Conservation (phyloP, 2,888 invertebrate genomes). For the Eucriotettix oculatus region DNA sequence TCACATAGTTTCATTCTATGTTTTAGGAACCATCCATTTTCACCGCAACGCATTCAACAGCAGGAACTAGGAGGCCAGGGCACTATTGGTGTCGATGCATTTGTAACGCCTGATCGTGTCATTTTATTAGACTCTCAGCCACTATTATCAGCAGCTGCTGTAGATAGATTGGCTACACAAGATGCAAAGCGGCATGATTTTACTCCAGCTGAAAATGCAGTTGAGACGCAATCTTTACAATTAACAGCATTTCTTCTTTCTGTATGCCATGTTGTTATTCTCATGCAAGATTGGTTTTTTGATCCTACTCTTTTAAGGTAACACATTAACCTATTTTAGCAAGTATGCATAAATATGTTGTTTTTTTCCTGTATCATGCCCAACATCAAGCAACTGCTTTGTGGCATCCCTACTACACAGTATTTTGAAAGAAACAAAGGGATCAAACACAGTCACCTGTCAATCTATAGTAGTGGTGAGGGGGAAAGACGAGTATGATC, state of each 20-base stretch:
- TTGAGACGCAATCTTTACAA: conserved; percentile 57
- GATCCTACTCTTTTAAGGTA: conserved; percentile 67
- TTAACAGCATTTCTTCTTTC: conserved; percentile 70
- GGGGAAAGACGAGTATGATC: too few relatives aligned
- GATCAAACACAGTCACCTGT: too few relatives aligned
- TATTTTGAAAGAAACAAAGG: too few relatives aligned
- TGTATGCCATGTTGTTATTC: conserved; percentile 75
- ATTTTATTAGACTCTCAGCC: conserved; percentile 82
- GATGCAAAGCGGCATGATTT: conserved; percentile 29
- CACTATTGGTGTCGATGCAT: conserved; percentile 56
- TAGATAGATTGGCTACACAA: conserved; percentile 43
- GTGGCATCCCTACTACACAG: too few relatives aligned
- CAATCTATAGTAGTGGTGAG: too few relatives aligned
- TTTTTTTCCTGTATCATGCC: too few relatives aligned
- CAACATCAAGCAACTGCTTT: too few relatives aligned
- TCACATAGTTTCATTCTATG: neutral
- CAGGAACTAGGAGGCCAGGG: conserved; percentile 55
- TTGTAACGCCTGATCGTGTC: conserved; percentile 52
- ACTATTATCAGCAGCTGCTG: conserved; percentile 45
- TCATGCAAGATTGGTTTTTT: conserved; percentile 78
- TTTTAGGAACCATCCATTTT: conserved; percentile 3
- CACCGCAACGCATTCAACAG: conserved; percentile 37
- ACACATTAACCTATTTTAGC: too few relatives aligned
- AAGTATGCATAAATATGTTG: too few relatives aligned
- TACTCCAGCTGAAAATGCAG: conserved; percentile 41